Base-by-base conservation (phyloP, 2,797 vertebrate genomes). In the Varecia variegata region DNA sequence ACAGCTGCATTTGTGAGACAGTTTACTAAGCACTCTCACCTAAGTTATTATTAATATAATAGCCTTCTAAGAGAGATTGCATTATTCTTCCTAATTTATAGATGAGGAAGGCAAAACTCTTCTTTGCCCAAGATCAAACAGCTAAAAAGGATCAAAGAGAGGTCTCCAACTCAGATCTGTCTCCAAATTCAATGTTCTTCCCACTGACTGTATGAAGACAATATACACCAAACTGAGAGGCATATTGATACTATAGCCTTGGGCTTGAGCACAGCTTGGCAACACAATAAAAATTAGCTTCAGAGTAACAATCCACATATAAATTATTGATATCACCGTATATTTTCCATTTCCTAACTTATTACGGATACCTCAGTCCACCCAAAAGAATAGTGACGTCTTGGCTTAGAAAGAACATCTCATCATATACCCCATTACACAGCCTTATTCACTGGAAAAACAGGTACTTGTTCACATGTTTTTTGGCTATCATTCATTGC, bases 21-120 rank as follows among this genome's bases (percentile, higher is more conserved):
- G 23, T 47, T 86, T 52, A 62, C 35, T 86, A 70, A 94, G 38
- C n/a, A 67, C 13, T 80, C 58, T 65, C 56, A 80, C 45, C 52
- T 87, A 68, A 81, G 76, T 89, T 43, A 40, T 81, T 65, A 10
- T 58, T 58, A 58, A 58, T 27, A n/a, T 32, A 21, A 20, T 12
- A 81, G 56, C 43, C 40, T 93, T 13, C 43, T 73, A 50, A 74
- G 18, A 88, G 32, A 94, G 27, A 45, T 9, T 47, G 45, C 35
- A 67, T 86, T 83, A 71, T 35, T 93, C 56, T 88, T 77, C 40
- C 21, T 43, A 93, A 93, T 47, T 71, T 67, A 65, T 7, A 71
- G 54, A 71, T 20, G 35, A 90, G n/a, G 50, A 96, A 54, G 71
- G 56, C 17, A 54, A 89, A 96, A 80, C 80, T 77, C 89, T 65